Percentiles rank a stretch among this genome's conserved stretches.
phyloP scores from a whole-genome alignment of 2,888 invertebrate species.

The Euphydryas editha region DNA sequence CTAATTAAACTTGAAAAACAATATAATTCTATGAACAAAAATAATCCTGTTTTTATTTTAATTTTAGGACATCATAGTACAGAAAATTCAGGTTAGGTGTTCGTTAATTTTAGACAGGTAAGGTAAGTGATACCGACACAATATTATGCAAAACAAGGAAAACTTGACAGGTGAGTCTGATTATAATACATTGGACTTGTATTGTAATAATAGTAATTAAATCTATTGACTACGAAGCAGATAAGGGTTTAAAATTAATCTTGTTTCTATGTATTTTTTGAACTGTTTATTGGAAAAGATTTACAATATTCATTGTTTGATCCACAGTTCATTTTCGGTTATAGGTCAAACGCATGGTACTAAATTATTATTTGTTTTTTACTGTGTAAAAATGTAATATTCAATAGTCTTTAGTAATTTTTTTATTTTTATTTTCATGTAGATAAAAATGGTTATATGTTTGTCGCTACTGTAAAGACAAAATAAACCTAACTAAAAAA shows the following conservation, averaged over 20 bases:
- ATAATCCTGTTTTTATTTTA: background rate
- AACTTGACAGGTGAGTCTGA: slow-evolving; percentile 25
- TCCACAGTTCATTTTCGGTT: too few relatives aligned
- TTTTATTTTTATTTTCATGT: too few relatives aligned
- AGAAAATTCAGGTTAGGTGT: slow-evolving; percentile 16
- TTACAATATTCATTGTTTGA: too few relatives aligned
- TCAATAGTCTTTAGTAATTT: too few relatives aligned
- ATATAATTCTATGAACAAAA: background rate
- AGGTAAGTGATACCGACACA: slow-evolving; percentile 28
- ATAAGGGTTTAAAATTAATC: background rate
- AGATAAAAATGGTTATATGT: too few relatives aligned
- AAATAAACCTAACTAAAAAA: too few relatives aligned
- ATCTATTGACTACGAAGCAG: background rate
- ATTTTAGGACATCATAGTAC: slow-evolving; percentile 2
- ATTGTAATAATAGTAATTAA: background rate
- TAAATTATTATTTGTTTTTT: too few relatives aligned
- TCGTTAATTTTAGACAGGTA: slow-evolving; percentile 29
- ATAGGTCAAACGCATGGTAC: too few relatives aligned
- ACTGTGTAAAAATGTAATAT: too few relatives aligned
- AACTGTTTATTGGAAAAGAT: too few relatives aligned
- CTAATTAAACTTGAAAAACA: background rate
- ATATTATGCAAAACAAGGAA: slow-evolving; percentile 25
- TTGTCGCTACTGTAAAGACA: background rate
- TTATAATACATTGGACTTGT: slow-evolving; percentile 5
- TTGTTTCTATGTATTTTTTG: too few relatives aligned